phyloP scores from a whole-genome alignment of 2,888 invertebrate species.

The Pterobdella sp. region DNA sequence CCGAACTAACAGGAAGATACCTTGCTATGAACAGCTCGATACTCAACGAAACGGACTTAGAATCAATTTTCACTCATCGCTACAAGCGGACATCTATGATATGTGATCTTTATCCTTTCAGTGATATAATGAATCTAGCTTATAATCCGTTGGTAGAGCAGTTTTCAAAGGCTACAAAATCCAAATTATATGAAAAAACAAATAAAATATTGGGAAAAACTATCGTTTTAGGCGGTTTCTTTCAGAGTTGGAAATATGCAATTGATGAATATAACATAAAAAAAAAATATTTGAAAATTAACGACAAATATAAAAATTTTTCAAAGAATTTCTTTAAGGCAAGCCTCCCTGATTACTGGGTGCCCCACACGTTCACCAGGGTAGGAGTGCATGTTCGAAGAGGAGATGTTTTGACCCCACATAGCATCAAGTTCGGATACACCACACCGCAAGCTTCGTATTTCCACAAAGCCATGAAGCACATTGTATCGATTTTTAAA shows the following conservation, averaged over 20 bases:
- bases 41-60: conserved; percentile 15
- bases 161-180: background rate
- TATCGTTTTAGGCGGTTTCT: conserved; percentile 39
- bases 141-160: conserved; percentile 19
- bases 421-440: conserved; percentile 45
- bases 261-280: conserved; percentile 39
- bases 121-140: conserved; percentile 13
- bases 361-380: conserved; percentile 34
- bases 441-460: conserved; percentile 46
- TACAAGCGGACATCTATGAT: conserved; percentile 18
- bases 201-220: conserved; percentile 17
- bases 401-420: conserved; percentile 48
- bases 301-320: conserved; percentile 36
- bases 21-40: conserved; percentile 35
- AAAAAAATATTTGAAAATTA: conserved; percentile 40
- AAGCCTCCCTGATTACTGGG: conserved; percentile 35
- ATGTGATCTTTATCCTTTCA: conserved; percentile 8
- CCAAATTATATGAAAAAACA: background rate
- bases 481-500: conserved; percentile 40
- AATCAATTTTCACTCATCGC: conserved; percentile 22
- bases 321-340: conserved; percentile 37
- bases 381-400: conserved; percentile 50
- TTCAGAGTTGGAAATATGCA: conserved; percentile 44
- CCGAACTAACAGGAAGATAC: conserved; percentile 39
- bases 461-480: conserved; percentile 44